Conservation (phyloP, 2,113 vertebrate genomes). For the Gobius niger region DNA sequence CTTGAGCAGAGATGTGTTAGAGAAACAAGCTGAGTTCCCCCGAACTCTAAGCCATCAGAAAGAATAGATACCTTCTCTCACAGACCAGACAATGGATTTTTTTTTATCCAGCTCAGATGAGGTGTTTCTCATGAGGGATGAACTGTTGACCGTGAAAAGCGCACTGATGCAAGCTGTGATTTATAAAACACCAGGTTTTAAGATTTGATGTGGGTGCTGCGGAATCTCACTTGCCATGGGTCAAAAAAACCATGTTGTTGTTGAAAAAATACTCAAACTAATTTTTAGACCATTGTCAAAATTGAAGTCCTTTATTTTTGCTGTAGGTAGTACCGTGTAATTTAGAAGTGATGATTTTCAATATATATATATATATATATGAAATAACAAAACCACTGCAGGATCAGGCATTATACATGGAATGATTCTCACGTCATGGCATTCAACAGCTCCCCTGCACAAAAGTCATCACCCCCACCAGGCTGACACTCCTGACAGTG, state of each 20-base stretch:
- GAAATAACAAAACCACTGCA: no score
- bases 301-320: no score
- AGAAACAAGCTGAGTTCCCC: neutral
- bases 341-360: no score
- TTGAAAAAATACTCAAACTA: neutral
- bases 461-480: no score
- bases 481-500: no score
- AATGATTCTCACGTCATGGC: no score
- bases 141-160: neutral
- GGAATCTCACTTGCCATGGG: neutral
- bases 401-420: no score
- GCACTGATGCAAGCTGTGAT: neutral
- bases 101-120: neutral
- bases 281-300: no score
- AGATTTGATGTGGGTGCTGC: neutral
- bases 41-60: neutral
- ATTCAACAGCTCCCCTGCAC: no score
- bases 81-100: neutral
- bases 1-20: neutral
- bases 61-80: neutral
- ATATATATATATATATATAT: no score
- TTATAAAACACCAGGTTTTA: neutral
- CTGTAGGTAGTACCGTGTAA: no score
- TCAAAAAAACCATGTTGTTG: neutral
- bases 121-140: neutral